Base-by-base conservation (phyloP, 2,113 vertebrate genomes). In the Oenanthe melanoleuca region DNA sequence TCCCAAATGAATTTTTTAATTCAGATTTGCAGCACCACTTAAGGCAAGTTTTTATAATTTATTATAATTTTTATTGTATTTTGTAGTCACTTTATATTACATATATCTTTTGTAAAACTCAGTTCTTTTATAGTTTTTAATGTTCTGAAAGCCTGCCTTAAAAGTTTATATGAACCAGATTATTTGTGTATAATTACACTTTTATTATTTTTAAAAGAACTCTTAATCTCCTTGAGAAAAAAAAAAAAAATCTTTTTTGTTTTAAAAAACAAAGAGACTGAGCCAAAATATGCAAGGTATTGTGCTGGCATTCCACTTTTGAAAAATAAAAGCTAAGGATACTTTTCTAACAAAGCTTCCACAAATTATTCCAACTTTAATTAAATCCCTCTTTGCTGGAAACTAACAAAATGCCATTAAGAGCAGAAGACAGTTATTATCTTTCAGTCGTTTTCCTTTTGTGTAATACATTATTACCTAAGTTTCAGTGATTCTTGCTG, bases 351-450 rank as follows among this genome's bases (percentile, higher is more conserved):
- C 71, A 91, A 78, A 89, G 64, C 80, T 89, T 90, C 77, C 90
- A 86, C 60, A 78, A 92, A 93, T 90, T 84, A 90, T 84, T 86
- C 42, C 28, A 53, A 34, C 34, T 80, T 89, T 86, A 96, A 96
- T 96, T 93, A 97, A 96, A 95, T 79, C 77, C 57, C 63, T 93
- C 88, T 94, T 93, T 84, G 60, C 73, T 96, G 86, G 77, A 96
- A 95, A 80, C 82, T 71, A 96, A 91, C 72, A 91, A 93, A 88
- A 94, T 72, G 49, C n/a, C 80, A 79, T 85, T 95, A 92, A 60
- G 59, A 92, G 33, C 65, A 61, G 86, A 95, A 85, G 66, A 88
- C 87, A 85, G 45, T 86, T 95, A 94, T 93, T 87, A 80, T 78
- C 81, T 94, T 96, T 94, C 78, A 50, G n/a, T 80, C 50, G 61